These are phyloP conservation scores for Geotrypetes seraphini DNA, from an alignment of 2,797 vertebrate species.

Conservation along the genomic window DNA sequence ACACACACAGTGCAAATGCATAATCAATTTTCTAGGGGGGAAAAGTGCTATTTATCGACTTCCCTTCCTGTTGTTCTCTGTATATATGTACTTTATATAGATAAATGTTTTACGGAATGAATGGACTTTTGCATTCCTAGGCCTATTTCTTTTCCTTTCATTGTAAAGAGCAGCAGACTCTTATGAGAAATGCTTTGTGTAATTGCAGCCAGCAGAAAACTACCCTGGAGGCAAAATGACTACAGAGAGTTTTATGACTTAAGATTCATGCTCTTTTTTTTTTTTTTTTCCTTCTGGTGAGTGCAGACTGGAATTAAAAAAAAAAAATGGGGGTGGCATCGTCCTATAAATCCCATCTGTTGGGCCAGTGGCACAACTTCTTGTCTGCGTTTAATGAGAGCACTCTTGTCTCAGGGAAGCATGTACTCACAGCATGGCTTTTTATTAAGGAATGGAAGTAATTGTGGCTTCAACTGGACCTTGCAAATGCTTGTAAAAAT, in stretches of 20 bases:
- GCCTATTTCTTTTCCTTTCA: too few relatives aligned
- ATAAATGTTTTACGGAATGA: too few relatives aligned
- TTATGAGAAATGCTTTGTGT: background rate
- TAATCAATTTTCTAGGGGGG: too few relatives aligned
- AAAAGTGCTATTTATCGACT: too few relatives aligned
- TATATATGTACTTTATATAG: too few relatives aligned
- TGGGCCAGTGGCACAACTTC: conserved; percentile 9
- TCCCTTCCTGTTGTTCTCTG: too few relatives aligned
- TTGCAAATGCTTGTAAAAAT: conserved; percentile 13
- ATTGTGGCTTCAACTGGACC: conserved; percentile 6
- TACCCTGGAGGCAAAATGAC: conserved; percentile 4
- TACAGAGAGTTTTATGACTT: background rate
- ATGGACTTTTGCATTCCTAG: too few relatives aligned
- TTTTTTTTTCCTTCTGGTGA: background rate
- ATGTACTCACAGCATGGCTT: conserved; percentile 2
- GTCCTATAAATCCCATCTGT: conserved; percentile 12
- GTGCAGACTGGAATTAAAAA: background rate
- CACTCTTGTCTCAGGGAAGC: background rate
- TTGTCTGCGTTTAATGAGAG: conserved; percentile 10
- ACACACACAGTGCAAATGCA: too few relatives aligned
- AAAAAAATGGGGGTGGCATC: background rate
- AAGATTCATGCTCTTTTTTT: conserved; percentile 3
- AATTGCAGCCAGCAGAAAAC: conserved; percentile 7
- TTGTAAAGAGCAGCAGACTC: background rate
- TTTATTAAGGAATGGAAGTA: background rate